Evolutionary conservation across 1,140 invertebrate genomes (phyloP).

Genomic region (Cecropterus lyciades): DNA sequence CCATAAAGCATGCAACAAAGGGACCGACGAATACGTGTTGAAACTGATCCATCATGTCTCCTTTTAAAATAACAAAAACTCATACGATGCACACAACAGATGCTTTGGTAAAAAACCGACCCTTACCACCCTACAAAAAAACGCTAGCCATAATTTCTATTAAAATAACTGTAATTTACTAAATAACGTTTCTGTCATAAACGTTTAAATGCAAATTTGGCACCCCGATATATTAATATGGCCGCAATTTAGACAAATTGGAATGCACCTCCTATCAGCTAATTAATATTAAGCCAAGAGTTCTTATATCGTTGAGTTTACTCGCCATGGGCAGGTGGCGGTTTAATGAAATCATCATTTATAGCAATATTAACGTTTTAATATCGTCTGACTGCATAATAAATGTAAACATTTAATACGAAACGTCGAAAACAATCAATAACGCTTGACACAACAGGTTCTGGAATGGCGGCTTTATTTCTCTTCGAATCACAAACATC

Average conservation of each 20-base stretch:
- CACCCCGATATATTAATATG: slow-evolving; percentile 68
- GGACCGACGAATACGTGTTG: slow-evolving; percentile 80
- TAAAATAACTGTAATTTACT: slow-evolving; percentile 74
- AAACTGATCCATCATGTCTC: slow-evolving; percentile 84
- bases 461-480: slow-evolving; percentile 21
- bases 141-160: slow-evolving; percentile 69
- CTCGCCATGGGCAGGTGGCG: slow-evolving; percentile 21
- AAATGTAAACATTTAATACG: slow-evolving; percentile 31
- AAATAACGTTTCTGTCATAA: slow-evolving; percentile 68
- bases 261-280: slow-evolving; percentile 42
- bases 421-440: slow-evolving; percentile 37
- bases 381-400: slow-evolving; percentile 27
- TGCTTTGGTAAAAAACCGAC: slow-evolving; percentile 78
- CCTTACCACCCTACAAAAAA: slow-evolving; percentile 64
- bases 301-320: slow-evolving; percentile 25
- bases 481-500: slow-evolving; percentile 70
- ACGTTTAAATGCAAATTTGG: slow-evolving; percentile 77
- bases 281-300: slow-evolving; percentile 55
- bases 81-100: slow-evolving; percentile 79
- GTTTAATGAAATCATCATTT: slow-evolving; percentile 35
- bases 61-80: slow-evolving; percentile 83
- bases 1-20: slow-evolving; percentile 81
- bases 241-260: slow-evolving; percentile 73
- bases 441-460: slow-evolving; percentile 35
- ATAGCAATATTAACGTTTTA: slow-evolving; percentile 33